phyloP scores from a whole-genome alignment of 2,113 vertebrate genomes.

The Dromas ardeola region DNA sequence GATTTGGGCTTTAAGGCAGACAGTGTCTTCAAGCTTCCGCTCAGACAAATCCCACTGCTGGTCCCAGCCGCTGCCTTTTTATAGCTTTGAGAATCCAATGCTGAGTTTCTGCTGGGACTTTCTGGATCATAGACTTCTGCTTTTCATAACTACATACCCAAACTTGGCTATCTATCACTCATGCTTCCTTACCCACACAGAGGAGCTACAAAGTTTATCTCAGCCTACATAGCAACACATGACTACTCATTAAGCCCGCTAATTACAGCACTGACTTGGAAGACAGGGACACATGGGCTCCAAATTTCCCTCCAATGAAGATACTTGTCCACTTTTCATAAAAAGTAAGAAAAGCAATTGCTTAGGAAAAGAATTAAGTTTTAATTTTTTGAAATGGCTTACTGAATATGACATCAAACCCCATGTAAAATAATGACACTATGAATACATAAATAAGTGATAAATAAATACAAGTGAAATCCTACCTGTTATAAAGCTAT shows the following conservation, averaged over 20 bases:
- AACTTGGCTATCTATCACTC: too few relatives aligned
- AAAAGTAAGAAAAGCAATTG: not conserved
- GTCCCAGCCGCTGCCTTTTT: not conserved
- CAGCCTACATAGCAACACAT: not conserved
- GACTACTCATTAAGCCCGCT: not conserved
- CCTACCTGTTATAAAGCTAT: not conserved
- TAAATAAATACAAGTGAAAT: not conserved
- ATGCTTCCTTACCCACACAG: not conserved
- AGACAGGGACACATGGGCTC: not conserved
- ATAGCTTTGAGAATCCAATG: not conserved
- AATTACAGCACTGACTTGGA: not conserved
- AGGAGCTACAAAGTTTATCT: not conserved
- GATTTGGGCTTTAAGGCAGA: not conserved
- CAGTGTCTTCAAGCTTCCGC: not conserved
- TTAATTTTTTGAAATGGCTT: not conserved
- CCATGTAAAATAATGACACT: not conserved
- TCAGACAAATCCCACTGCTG: not conserved
- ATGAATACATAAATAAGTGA: not conserved
- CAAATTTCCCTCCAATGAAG: not conserved
- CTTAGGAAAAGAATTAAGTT: not conserved
- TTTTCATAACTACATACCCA: not conserved
- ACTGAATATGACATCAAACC: not conserved
- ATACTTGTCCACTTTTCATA: rapidly evolving
- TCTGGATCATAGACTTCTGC: not conserved
- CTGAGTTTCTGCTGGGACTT: not conserved